Evolutionary conservation across 2,113 vertebrate species (phyloP).

Genomic region (Henicopernis longicauda): DNA sequence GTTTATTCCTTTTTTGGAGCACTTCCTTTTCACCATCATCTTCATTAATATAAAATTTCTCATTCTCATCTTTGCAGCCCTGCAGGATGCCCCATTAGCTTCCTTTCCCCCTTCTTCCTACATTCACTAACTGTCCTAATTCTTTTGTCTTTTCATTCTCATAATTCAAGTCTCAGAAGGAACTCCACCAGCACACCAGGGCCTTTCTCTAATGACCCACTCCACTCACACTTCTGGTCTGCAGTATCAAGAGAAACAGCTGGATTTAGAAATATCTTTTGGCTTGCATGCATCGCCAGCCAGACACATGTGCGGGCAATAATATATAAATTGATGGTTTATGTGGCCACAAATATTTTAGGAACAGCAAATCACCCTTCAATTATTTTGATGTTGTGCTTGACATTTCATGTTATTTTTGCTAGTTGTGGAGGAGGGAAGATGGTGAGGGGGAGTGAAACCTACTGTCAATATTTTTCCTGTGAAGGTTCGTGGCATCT

Average conservation of each 20-base stretch:
- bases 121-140: neutral
- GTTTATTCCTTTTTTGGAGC: neutral
- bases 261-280: neutral
- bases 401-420: constrained; percentile 36
- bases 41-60: neutral
- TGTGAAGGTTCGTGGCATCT: neutral
- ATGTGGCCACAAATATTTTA: neutral
- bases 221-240: neutral
- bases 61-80: neutral
- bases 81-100: neutral
- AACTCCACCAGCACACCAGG: neutral
- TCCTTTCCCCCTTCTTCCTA: neutral
- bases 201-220: neutral
- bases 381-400: constrained; percentile 16
- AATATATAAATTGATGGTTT: neutral
- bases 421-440: neutral
- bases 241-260: neutral
- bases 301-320: neutral
- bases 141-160: neutral
- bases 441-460: constrained; percentile 20
- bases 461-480: constrained; percentile 32
- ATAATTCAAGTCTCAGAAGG: neutral
- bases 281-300: neutral
- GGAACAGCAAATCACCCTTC: constrained; percentile 1
- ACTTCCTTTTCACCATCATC: neutral